Evolutionary conservation across 2,797 vertebrate species (phyloP), one percentile per base, ranked within the genome.

Genomic region (Danio choprae): DNA sequence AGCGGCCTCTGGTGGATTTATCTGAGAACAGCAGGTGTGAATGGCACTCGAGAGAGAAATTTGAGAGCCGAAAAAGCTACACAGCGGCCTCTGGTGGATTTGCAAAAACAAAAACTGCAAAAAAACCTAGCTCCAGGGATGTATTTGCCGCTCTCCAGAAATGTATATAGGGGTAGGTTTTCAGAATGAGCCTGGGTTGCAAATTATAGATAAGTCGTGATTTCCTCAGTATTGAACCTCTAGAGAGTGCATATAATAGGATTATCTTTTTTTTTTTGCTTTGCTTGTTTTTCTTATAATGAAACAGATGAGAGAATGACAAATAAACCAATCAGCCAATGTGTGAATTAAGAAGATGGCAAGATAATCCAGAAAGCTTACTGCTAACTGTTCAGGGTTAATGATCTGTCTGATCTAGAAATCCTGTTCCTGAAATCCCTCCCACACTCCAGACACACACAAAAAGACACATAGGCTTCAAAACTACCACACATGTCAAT

Each of bases 371-470:
- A 36, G 4, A 68, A 46, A 46, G 41, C 22, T 58, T 58, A 20
- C 20, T n/a, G 15, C 41, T 77, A 63, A 58, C 22, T 38, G 18
- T 40, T 76, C 18, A 58, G 55, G 41, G 55, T 74, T 46, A 60
- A 60, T 73, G 55, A 59, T 73, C 20, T 73, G 56, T 74, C 71
- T 74, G 41, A 77, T 77, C 43, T 38, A 59, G 22, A n/a, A 77
- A 68, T 56, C 64, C 1, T 0, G 1, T 56, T 56, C 2, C 10
- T 7, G 12, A 67, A 67, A 77, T 48, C 22, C 22, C 48, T 58
- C 22, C 48, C 22, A 48, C 43, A 6, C 9, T 4, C 13, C 12
- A 18, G 16, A 20, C 36, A 56, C 18, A 5, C 16, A 55, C 40
- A 53, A 36, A 68, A 50, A 68, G 15, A 59, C 4, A 15, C 12